Evolutionary conservation across 1,140 invertebrate species (phyloP), one percentile per base, ranked within the genome.

Genomic region (Zaprionus lachaisei): DNA sequence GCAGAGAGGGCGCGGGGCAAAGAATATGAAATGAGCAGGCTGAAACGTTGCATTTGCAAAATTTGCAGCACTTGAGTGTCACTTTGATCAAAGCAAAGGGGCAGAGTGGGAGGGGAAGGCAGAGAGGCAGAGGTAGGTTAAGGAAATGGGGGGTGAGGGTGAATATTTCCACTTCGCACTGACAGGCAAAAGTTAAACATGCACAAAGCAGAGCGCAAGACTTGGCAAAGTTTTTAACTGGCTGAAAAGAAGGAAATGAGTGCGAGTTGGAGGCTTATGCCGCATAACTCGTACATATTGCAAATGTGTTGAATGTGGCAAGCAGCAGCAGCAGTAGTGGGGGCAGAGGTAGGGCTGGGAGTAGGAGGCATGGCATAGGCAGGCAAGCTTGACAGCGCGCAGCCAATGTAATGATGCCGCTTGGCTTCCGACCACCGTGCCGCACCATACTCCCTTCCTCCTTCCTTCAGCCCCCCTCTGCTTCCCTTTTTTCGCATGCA

Each of bases 211-310:
- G 47, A 51, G 71, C 62, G 63, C 75, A 79, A 69, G 78, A 74
- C 68, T 68, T 74, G 64, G 26, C 37, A 79, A 85, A 79, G 68
- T 84, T 84, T 79, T 77, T 69, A 79, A 76, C 83, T 68, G 76
- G 62, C 70, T 69, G 54, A 72, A 80, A 76, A 71, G 75, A 69
- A 69, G 78, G 75, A 81, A 81, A 82, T 79, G 77, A 74, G 56
- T 73, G 62, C 37, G 74, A 74, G 70, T 60, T 55, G 68, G 55
- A 47, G 76, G 66, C 79, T 80, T 80, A 79, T 80, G 79, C 82
- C 61, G 74, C 82, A 85, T 85, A 85, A 81, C 82, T 80, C 73
- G 68, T 79, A 83, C 81, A 85, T 83, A 85, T 83, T 77, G 74
- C 75, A 77, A 83, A 72, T 80, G 63, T 65, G 66, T 65, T 82